phyloP scores from a whole-genome alignment of 2,888 invertebrate species.

The Epicampocera succincta region DNA sequence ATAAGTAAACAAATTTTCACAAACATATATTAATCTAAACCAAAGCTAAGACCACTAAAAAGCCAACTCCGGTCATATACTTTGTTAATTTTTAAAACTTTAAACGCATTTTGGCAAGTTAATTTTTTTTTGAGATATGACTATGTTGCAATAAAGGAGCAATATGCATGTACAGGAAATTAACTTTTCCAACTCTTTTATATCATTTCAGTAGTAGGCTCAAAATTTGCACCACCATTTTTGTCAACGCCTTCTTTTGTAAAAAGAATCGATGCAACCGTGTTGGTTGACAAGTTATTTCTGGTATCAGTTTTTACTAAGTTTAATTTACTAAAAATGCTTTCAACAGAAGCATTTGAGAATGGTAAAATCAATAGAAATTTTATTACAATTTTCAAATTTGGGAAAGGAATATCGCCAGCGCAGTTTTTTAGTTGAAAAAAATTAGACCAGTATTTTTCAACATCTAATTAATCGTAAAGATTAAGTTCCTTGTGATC shows the following conservation, averaged over 20 bases:
- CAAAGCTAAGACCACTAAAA: too few relatives aligned
- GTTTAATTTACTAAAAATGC: neutral
- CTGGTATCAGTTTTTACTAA: neutral
- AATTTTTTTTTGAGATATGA: too few relatives aligned
- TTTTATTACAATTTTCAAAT: neutral
- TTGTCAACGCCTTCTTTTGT: neutral
- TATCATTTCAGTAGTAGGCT: constrained; percentile 1
- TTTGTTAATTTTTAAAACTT: too few relatives aligned
- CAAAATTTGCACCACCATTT: constrained; percentile 2
- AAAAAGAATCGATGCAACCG: neutral
- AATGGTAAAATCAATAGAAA: constrained; percentile 5
- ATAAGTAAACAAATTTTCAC: too few relatives aligned
- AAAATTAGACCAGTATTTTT: neutral
- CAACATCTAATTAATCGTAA: neutral
- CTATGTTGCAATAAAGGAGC: too few relatives aligned
- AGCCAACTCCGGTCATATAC: too few relatives aligned
- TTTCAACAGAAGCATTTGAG: constrained; percentile 10
- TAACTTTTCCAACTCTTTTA: too few relatives aligned
- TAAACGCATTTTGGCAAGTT: too few relatives aligned
- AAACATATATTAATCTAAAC: too few relatives aligned
- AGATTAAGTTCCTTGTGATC: neutral
- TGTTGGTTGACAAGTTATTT: constrained; percentile 9
- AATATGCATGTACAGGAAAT: too few relatives aligned
- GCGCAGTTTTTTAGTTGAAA: too few relatives aligned
- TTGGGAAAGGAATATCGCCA: neutral